phyloP scores from a whole-genome alignment of 2,113 vertebrate species.

The Aix galericulata region DNA sequence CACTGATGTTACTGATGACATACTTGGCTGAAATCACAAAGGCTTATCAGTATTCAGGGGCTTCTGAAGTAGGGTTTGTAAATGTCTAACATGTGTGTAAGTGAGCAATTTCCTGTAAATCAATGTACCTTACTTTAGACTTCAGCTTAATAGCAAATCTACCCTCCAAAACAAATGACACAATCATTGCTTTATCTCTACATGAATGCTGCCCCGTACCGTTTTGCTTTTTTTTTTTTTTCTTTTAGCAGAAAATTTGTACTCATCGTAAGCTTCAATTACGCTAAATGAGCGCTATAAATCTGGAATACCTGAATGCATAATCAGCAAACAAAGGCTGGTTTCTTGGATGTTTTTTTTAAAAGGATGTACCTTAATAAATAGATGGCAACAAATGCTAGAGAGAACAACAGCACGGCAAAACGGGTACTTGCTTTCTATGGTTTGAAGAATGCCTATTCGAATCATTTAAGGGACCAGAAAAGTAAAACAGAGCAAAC shows the following conservation, averaged over 20 bases:
- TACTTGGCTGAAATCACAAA: constrained; percentile 57
- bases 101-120: constrained; percentile 82
- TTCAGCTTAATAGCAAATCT: constrained; percentile 73
- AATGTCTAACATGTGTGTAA: constrained; percentile 71
- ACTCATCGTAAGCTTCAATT: constrained; percentile 69
- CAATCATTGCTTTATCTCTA: constrained; percentile 61
- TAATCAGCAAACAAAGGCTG: constrained; percentile 51
- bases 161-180: constrained; percentile 74
- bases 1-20: constrained; percentile 68
- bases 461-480: constrained; percentile 50
- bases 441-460: constrained; percentile 50
- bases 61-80: constrained; percentile 71
- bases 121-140: constrained; percentile 80
- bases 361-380: constrained; percentile 63
- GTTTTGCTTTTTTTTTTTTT: constrained; percentile 50
- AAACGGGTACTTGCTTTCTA: constrained; percentile 49
- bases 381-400: constrained; percentile 60
- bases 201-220: constrained; percentile 19
- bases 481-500: constrained; percentile 3
- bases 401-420: constrained; percentile 43
- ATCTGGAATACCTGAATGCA: constrained; percentile 48
- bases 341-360: constrained; percentile 62
- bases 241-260: constrained; percentile 54
- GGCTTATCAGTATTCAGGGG: constrained; percentile 58
- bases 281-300: constrained; percentile 44